Percentiles rank a stretch among this genome's conserved stretches.
These are phyloP conservation scores for Poecilia gillii DNA, from an alignment of 2,797 vertebrate species.

Conservation along the genomic window DNA sequence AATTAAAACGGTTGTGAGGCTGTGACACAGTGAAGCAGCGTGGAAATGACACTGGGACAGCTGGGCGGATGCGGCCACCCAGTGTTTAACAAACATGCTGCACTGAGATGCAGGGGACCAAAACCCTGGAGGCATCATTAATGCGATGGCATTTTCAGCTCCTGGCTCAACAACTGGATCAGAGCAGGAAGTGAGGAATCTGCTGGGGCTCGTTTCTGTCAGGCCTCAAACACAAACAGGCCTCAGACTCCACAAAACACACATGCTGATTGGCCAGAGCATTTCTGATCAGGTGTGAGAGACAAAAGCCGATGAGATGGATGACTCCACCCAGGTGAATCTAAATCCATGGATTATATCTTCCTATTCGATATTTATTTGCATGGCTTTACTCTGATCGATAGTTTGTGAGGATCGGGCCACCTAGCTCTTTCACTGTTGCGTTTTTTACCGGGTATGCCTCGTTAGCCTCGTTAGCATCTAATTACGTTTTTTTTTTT, in stretches of 20 bases:
- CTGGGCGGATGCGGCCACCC: conserved; percentile 12
- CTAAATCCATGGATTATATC: not conserved
- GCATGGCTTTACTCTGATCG: too few relatives aligned
- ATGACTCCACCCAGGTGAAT: not conserved
- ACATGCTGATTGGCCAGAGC: not conserved
- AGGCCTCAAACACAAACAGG: not conserved
- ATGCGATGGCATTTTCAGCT: conserved; percentile 70
- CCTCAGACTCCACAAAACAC: not conserved
- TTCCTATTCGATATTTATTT: not conserved
- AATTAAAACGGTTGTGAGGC: conserved; percentile 40
- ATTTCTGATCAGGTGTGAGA: not conserved
- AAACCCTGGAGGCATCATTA: conserved; percentile 59
- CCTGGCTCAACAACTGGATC: conserved; percentile 55
- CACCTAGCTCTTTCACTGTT: too few relatives aligned
- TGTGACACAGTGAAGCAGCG: conserved; percentile 21
- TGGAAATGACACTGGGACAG: conserved; percentile 44
- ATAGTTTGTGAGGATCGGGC: too few relatives aligned
- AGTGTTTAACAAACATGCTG: conserved; percentile 66
- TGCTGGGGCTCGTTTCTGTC: conserved; percentile 38
- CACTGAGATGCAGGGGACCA: conserved; percentile 43
- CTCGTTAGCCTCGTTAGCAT: too few relatives aligned
- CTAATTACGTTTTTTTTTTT: too few relatives aligned
- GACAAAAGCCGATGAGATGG: not conserved
- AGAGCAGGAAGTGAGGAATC: conserved; percentile 46
- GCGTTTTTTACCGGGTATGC: too few relatives aligned